A percentile compares a stretch with the other conserved stretches of the same genome.
phyloP scores from a whole-genome alignment of 2,113 vertebrate species.

The Apaloderma vittatum region DNA sequence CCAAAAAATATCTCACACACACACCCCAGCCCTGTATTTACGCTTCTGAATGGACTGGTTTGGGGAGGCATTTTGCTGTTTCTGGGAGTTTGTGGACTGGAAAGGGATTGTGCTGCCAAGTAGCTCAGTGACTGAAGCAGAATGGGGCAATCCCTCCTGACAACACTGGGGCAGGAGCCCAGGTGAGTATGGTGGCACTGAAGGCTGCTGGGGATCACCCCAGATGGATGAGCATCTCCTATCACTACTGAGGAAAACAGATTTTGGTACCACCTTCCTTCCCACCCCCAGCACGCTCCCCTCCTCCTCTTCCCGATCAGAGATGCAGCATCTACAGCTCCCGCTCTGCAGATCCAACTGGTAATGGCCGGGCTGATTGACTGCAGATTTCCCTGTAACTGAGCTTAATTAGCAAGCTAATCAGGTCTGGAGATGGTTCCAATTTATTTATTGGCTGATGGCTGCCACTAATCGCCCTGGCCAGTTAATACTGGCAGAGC shows the following conservation, averaged over 20 bases:
- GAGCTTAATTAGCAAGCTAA: conserved; percentile 75
- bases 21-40: not conserved
- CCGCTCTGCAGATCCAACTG: not conserved
- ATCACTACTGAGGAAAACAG: not conserved
- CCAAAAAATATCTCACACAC: not conserved
- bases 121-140: not conserved
- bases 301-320: not conserved
- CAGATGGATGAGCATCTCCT: accelerated
- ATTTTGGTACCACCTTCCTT: not conserved
- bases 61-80: no score
- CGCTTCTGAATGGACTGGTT: not conserved
- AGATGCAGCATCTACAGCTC: not conserved
- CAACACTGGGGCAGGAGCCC: not conserved
- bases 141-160: accelerated
- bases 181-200: accelerated
- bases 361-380: conserved; percentile 33
- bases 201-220: accelerated
- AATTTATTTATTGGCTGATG: conserved; percentile 67
- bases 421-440: conserved; percentile 67
- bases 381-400: conserved; percentile 69
- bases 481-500: not conserved
- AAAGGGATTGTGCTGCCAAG: not conserved
- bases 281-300: not conserved
- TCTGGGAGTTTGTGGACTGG: not conserved
- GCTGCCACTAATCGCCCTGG: conserved; percentile 55